phyloP scores from a whole-genome alignment of 1,140 invertebrate genomes.

The Euschistus heros region DNA sequence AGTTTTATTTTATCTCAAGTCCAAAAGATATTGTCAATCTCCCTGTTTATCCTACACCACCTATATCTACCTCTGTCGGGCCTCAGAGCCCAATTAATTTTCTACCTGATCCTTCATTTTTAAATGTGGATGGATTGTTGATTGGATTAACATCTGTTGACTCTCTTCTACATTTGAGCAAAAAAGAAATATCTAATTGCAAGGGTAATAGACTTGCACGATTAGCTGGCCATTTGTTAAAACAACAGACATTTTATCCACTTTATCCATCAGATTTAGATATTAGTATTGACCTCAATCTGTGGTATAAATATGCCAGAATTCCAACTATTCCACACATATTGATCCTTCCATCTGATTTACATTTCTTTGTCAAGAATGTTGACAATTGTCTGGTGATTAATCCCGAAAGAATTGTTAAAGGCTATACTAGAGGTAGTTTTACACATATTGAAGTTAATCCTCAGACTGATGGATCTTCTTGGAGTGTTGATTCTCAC shows the following conservation, averaged over 20 bases:
- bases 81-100: too few relatives aligned
- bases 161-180: constrained; percentile 52
- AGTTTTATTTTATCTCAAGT: too few relatives aligned
- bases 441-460: not conserved
- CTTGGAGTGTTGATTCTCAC: not conserved
- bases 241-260: constrained; percentile 72
- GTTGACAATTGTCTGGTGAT: not conserved
- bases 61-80: too few relatives aligned
- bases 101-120: too few relatives aligned
- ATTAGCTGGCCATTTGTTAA: constrained; percentile 58
- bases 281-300: constrained; percentile 50
- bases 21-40: too few relatives aligned
- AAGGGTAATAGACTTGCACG: constrained; percentile 50
- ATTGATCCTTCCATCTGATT: constrained; percentile 71
- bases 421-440: not conserved
- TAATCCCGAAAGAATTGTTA: not conserved
- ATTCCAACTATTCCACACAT: constrained; percentile 65
- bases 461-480: not conserved
- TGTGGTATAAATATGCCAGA: constrained; percentile 54
- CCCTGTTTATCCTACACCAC: too few relatives aligned
- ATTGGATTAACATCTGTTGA: constrained; percentile 73
- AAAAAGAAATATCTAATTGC: constrained; percentile 43
- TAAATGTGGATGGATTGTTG: constrained; percentile 36
- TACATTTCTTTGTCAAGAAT: constrained; percentile 65
- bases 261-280: constrained; percentile 59